These are phyloP conservation scores for Haliclystus octoradiatus DNA, from an alignment of 30 jellyfish, hydroid and myxozoan genomes.

Conservation along the genomic window DNA sequence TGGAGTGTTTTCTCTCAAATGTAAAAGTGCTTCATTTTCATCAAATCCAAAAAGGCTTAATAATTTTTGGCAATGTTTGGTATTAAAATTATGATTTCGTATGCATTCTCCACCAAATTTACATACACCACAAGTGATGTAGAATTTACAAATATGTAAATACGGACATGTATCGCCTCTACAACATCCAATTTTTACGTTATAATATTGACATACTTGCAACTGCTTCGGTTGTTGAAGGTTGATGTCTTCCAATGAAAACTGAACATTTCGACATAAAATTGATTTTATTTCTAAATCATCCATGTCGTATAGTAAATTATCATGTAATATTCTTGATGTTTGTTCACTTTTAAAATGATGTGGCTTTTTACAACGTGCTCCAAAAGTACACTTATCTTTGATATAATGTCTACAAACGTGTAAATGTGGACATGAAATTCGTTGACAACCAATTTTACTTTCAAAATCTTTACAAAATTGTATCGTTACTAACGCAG, in stretches of 20 bases:
- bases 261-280: conserved; percentile 86
- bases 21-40: conserved; percentile 8
- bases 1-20: conserved; percentile 20
- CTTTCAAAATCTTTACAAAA: conserved; percentile 85
- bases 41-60: conserved; percentile 43
- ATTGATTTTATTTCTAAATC: conserved; percentile 50
- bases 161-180: conserved; percentile 73
- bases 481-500: conserved; percentile 55
- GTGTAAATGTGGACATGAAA: conserved; percentile 57
- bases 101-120: conserved; percentile 85
- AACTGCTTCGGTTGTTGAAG: conserved; percentile 62
- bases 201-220: conserved; percentile 79
- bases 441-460: conserved; percentile 53
- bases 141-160: conserved; percentile 79
- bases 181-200: conserved; percentile 91
- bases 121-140: conserved; percentile 78
- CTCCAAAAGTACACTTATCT: conserved; percentile 92
- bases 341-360: conserved; percentile 62
- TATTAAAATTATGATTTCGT: conserved; percentile 58
- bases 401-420: conserved; percentile 83
- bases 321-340: conserved; percentile 25
- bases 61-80: conserved; percentile 36
- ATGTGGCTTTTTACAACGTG: conserved; percentile 91
- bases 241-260: conserved; percentile 53
- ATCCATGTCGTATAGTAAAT: conserved; percentile 34